Percentiles rank a stretch among this genome's conserved stretches.
Evolutionary conservation across 1,140 invertebrate genomes (phyloP).

Genomic region (Diprion similis): DNA sequence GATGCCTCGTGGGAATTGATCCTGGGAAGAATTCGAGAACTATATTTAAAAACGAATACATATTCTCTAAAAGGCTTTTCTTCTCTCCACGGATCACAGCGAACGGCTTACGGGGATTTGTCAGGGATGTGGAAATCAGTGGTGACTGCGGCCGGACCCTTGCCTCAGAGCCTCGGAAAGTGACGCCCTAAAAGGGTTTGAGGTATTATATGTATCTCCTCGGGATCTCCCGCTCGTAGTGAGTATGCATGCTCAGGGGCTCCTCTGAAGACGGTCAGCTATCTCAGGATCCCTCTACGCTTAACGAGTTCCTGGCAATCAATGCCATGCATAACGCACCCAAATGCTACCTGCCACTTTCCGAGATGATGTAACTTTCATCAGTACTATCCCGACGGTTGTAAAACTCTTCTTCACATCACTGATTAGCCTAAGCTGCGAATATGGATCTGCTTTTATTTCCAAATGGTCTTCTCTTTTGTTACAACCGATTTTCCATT

Average conservation of each 20-base stretch:
- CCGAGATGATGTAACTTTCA: too few relatives aligned
- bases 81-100: neutral
- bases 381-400: too few relatives aligned
- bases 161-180: neutral
- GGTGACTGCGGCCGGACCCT: neutral
- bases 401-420: too few relatives aligned
- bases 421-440: too few relatives aligned
- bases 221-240: neutral
- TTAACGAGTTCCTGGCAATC: neutral
- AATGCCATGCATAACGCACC: too few relatives aligned
- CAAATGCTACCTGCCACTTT: too few relatives aligned
- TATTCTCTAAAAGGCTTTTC: constrained; percentile 6
- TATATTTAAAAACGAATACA: neutral
- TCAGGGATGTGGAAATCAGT: constrained; percentile 7
- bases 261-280: neutral
- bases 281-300: neutral
- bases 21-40: neutral
- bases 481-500: too few relatives aligned
- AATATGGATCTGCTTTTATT: too few relatives aligned
- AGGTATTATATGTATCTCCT: neutral
- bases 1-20: neutral
- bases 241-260: neutral
- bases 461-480: too few relatives aligned
- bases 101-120: neutral
- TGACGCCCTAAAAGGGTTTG: constrained; percentile 1